Evolutionary conservation across 1,140 invertebrate species (phyloP).

Genomic region (Saccostrea echinata): DNA sequence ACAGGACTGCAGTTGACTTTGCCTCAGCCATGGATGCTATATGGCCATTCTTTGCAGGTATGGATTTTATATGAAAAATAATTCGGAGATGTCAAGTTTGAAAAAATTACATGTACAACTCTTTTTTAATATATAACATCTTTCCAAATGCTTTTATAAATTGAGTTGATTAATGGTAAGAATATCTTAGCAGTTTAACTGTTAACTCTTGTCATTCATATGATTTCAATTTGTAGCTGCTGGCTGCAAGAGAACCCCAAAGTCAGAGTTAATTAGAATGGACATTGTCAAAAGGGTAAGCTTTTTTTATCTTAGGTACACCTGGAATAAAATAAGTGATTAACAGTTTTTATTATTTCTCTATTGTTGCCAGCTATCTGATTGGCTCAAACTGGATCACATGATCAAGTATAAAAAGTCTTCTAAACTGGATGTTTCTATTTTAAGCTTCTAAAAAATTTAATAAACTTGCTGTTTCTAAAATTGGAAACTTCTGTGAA

Average conservation of each 20-base stretch:
- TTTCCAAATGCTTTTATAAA: constrained; percentile 4
- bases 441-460: too few relatives aligned
- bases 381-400: too few relatives aligned
- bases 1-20: constrained; percentile 76
- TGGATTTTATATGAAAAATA: background rate
- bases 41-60: constrained; percentile 78
- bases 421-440: too few relatives aligned
- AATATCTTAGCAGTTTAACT: background rate
- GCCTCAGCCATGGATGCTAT: constrained; percentile 77
- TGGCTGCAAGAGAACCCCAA: constrained; percentile 74
- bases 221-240: constrained; percentile 61
- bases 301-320: background rate
- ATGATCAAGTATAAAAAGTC: too few relatives aligned
- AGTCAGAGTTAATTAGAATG: constrained; percentile 72
- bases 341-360: too few relatives aligned
- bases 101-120: too few relatives aligned
- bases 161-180: background rate
- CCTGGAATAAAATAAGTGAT: too few relatives aligned
- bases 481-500: too few relatives aligned
- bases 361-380: too few relatives aligned
- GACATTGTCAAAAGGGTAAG: constrained; percentile 76
- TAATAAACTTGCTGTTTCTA: too few relatives aligned
- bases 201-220: too few relatives aligned
- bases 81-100: background rate
- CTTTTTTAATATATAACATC: background rate